Base-by-base conservation (phyloP, 2,888 invertebrate genomes). In the Thelaira solivaga region DNA sequence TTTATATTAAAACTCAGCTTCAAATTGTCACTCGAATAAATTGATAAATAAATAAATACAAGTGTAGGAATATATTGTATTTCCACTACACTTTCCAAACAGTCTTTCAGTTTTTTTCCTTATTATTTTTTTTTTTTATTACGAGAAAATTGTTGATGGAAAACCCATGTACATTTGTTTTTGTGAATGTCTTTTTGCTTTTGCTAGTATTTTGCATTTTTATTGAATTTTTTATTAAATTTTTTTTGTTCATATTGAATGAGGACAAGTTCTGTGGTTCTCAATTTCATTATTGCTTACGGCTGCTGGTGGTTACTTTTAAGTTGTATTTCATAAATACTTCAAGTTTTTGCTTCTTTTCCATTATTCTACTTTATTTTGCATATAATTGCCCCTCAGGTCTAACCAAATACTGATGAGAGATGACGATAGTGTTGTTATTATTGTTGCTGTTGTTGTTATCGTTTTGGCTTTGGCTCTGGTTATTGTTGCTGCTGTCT, bases 331-430 rank as follows among this genome's bases (percentile, higher is more conserved):
- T 39, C 24, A 45, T 57, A 45, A 53, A 34, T 43, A 43, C 18
- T 62, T 24, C 39, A 1, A 24, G n/a, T n/a, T n/a, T 36, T 71
- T 55, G 3, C 22, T 31, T 16, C 11, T 20, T 61, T 24, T 31
- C 5, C 18, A 4, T 31, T 16, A 20, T 47, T 39, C 36, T 69
- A 29, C 18, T 36, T 47, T 16, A 64, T 45, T 74, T 74, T 78
- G 65, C 59, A 61, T 78, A 78, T 78, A 74, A 78, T 78, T 78
- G 78, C 69, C 78, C 73, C 69, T 22, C 26, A 74, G 74, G 45
- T 36, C 55, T 59, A 65, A 69, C 51, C 64, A 61, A 53, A 65
- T 61, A 55, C 47, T 61, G 47, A 74, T 61, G 73, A 59, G 68
- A 69, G 64, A 73, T 51, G 64, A 49, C 36, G 31, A 73, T 65